Percentiles rank a stretch among this genome's conserved stretches.
Evolutionary conservation across 2,888 invertebrate species (phyloP).

Genomic region (Eupithecia abbreviata): DNA sequence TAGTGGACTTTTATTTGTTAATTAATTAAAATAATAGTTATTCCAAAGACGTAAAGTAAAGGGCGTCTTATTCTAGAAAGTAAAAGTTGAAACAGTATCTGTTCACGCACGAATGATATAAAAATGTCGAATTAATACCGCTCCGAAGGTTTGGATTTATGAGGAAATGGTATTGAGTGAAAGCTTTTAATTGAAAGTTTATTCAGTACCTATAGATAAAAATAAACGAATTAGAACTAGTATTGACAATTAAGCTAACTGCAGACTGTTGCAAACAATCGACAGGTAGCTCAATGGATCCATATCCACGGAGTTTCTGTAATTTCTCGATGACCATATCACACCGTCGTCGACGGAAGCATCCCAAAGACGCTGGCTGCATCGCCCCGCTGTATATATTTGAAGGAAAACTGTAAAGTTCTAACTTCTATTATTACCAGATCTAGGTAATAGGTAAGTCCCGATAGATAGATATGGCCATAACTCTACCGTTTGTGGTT

Average conservation of each 20-base stretch:
- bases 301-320: too few species aligned
- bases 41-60: conserved; percentile 13
- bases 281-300: too few species aligned
- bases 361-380: too few species aligned
- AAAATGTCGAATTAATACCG: conserved; percentile 36
- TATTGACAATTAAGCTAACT: too few species aligned
- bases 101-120: conserved; percentile 40
- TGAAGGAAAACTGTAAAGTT: not conserved
- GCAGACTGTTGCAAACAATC: too few species aligned
- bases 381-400: too few species aligned
- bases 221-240: too few species aligned
- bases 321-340: too few species aligned
- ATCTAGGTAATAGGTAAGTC: not conserved
- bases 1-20: not conserved
- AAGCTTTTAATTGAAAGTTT: conserved; percentile 5
- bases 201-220: not conserved
- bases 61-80: conserved; percentile 30
- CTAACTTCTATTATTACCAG: not conserved
- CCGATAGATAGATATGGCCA: not conserved
- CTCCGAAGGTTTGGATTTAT: conserved; percentile 17
- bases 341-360: too few species aligned
- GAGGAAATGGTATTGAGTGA: conserved; percentile 8
- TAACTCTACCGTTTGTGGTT: not conserved
- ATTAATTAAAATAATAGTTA: conserved; percentile 1
- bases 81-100: conserved; percentile 36